Evolutionary conservation across 1,140 invertebrate species (phyloP).

Genomic region (Littorina saxatilis): DNA sequence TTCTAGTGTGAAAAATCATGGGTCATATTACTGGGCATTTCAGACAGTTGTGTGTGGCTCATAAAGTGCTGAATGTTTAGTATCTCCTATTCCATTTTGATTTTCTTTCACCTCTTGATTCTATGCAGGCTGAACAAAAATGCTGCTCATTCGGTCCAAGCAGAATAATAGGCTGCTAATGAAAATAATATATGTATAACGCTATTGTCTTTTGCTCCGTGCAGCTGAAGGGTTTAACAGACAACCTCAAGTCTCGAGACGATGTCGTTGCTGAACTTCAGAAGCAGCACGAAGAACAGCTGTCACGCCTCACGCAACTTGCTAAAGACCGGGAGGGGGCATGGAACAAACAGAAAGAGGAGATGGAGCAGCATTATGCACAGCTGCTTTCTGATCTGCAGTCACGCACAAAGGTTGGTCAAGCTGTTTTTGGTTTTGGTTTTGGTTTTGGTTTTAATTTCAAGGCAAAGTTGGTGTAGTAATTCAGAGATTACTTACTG

Average conservation of each 20-base stretch:
- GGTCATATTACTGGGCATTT: too few species aligned
- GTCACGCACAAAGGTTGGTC: constrained; percentile 64
- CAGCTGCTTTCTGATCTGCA: constrained; percentile 68
- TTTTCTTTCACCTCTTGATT: too few species aligned
- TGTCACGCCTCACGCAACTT: constrained; percentile 62
- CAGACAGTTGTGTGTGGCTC: too few species aligned
- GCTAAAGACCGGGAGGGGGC: constrained; percentile 65
- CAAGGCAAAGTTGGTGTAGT: background rate
- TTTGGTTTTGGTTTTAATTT: too few species aligned
- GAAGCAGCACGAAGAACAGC: constrained; percentile 66
- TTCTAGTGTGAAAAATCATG: too few species aligned
- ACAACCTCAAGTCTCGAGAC: constrained; percentile 46
- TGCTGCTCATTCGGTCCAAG: too few species aligned
- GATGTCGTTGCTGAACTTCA: constrained; percentile 61
- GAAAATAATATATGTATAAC: too few species aligned
- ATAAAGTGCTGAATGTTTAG: too few species aligned
- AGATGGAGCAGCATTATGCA: constrained; percentile 71
- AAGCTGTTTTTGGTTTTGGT: background rate
- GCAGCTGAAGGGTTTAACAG: constrained; percentile 15
- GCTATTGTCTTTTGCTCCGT: too few species aligned
- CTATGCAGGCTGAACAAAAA: too few species aligned
- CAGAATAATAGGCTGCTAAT: too few species aligned
- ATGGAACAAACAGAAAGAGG: constrained; percentile 72
- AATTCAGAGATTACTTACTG: background rate
- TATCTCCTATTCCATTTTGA: too few species aligned